Base-by-base conservation (phyloP, 2,888 invertebrate genomes). In the Hipparchia semele region DNA sequence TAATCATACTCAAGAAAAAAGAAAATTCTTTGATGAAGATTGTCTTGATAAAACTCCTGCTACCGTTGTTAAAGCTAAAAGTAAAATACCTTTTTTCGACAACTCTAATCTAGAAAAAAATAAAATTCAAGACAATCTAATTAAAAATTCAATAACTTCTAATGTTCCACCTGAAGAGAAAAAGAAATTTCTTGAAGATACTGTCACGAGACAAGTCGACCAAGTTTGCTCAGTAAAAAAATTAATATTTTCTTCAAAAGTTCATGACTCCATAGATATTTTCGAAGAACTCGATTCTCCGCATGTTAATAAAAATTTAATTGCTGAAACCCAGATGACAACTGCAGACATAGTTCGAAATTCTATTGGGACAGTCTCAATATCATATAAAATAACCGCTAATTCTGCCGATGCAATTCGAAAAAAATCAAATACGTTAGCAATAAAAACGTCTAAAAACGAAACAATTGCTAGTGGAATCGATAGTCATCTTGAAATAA, bases 161-260 rank as follows among this genome's bases (percentile, higher is more conserved):
- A 1, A 10, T 12, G 39, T 5, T 60, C 10, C 10, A 39, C 33
- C 39, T 39, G 70, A 46, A 60, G 46, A 75, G 74, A 45, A 62
- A 70, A 81, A 86, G 73, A 90, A 85, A 75, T 81, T 90, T 51
- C 74, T 91, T n/a, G 87, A 87, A n/a, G 88, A 91, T 73, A 88
- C 82, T 77, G 78, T 85, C 1, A 80, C 83, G n/a, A 86, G 77
- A 61, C 81, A 85, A 73, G 66, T 82, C 1, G 87, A 89, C 33
- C 71, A 80, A 2, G 70, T 83, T 39, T 78, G 84, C 0, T 80
- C 83, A n/a, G 68, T 82, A 7, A 76, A 81, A 45, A 86, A 82
- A 77, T 78, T 78, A 9, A 86, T 80, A 53, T 9, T 78, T 64
- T 68, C 81, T 8, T 73, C 71, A 2, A 89, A 87, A 60, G 87